Percentiles rank a stretch among this genome's conserved stretches.
Evolutionary conservation across 1,140 invertebrate species (phyloP).

Genomic region (Drosophila albomicans): DNA sequence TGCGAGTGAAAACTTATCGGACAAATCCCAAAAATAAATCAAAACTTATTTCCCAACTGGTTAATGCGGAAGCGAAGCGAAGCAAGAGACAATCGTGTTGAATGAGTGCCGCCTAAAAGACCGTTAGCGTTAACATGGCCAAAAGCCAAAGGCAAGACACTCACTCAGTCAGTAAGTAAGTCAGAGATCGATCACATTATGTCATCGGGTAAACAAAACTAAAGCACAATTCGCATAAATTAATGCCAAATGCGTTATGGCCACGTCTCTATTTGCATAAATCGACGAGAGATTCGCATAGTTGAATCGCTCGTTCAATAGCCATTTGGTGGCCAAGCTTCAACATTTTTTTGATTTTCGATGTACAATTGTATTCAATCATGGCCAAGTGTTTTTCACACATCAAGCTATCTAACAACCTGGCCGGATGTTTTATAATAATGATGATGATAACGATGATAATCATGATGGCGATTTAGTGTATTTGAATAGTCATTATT

Average conservation of each 20-base stretch:
- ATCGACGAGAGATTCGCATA: conserved; percentile 38
- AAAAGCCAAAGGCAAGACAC: conserved; percentile 15
- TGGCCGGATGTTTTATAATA: conserved; percentile 67
- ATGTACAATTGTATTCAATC: conserved; percentile 53
- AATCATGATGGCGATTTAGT: conserved; percentile 32
- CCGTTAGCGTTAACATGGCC: conserved; percentile 45
- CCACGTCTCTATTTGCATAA: conserved; percentile 52
- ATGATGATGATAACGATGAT: conserved; percentile 11
- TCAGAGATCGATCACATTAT: conserved; percentile 45
- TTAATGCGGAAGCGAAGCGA: conserved; percentile 69
- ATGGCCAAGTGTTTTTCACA: conserved; percentile 72
- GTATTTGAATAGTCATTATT: conserved; percentile 58
- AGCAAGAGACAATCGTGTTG: conserved; percentile 45
- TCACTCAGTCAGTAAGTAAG: not conserved
- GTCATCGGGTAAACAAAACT: conserved; percentile 49
- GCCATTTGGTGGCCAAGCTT: conserved; percentile 4
- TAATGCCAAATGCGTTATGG: conserved; percentile 32
- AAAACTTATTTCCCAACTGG: conserved; percentile 43
- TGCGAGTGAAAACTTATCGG: conserved; percentile 36
- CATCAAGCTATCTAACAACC: conserved; percentile 33
- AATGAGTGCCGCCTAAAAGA: conserved; percentile 55
- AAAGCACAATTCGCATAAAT: conserved; percentile 51
- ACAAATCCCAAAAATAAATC: conserved; percentile 33
- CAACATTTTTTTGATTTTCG: not conserved
- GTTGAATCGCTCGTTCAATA: conserved; percentile 4